Conservation (phyloP, 2,113 vertebrate genomes). For the Oreochromis tanganicae region DNA sequence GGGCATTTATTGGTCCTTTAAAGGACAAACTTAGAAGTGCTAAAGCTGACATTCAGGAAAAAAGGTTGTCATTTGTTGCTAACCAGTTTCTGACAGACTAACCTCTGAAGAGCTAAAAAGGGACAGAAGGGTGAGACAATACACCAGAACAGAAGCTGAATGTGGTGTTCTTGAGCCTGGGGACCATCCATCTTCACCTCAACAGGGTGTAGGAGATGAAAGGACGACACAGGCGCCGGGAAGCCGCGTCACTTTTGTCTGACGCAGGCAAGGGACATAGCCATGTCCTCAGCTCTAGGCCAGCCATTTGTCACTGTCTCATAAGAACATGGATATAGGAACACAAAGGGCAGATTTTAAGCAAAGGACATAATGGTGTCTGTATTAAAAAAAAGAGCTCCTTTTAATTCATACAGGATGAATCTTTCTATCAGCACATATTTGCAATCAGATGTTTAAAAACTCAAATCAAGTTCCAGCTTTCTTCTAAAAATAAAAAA, state of each 20-base stretch:
- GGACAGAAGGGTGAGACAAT: conserved; percentile 63
- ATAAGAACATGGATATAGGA: conserved; percentile 45
- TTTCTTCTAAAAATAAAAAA: neutral
- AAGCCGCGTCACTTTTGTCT: conserved; percentile 73
- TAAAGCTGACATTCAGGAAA: conserved; percentile 11
- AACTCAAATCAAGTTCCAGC: neutral
- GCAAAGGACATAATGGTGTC: neutral
- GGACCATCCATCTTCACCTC: conserved; percentile 71
- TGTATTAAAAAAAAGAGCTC: neutral
- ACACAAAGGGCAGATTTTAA: conserved; percentile 31
- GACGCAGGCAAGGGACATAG: conserved; percentile 56
- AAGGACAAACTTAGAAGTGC: neutral
- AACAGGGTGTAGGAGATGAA: conserved; percentile 70
- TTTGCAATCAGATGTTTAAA: neutral
- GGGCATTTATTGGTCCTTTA: neutral
- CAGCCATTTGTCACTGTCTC: conserved; percentile 68
- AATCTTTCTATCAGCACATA: neutral
- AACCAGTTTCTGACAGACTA: conserved; percentile 37
- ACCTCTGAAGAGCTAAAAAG: conserved; percentile 33
- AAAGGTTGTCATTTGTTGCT: conserved; percentile 45
- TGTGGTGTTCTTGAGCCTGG: conserved; percentile 44
- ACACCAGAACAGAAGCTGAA: conserved; percentile 40
- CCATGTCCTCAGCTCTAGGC: conserved; percentile 56
- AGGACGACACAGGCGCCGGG: conserved; percentile 70
- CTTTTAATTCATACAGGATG: neutral